Evolutionary conservation across 2,888 invertebrate species (phyloP).

Genomic region (Diarsia rubi): DNA sequence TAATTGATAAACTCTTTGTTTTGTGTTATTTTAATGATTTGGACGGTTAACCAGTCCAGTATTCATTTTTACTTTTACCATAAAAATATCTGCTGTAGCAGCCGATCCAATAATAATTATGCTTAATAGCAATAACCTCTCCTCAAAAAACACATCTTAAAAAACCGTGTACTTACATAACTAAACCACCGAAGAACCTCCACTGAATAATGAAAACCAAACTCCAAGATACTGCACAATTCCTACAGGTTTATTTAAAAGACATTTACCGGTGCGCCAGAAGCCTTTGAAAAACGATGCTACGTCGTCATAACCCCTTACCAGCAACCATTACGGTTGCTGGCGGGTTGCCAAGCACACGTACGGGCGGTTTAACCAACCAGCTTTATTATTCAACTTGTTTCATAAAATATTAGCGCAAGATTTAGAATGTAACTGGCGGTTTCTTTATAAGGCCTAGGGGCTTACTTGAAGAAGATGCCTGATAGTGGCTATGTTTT

Average conservation of each 20-base stretch:
- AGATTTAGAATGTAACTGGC: slow-evolving; percentile 45
- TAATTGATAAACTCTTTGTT: no score
- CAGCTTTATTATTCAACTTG: slow-evolving; percentile 62
- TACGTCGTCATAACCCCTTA: slow-evolving; percentile 52
- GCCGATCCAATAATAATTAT: no score
- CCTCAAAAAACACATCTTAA: not conserved
- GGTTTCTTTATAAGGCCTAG: slow-evolving; percentile 9
- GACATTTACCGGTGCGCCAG: slow-evolving; percentile 49
- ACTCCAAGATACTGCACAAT: slow-evolving; percentile 39
- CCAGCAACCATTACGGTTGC: slow-evolving; percentile 35
- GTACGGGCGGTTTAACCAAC: slow-evolving; percentile 50
- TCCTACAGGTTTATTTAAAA: slow-evolving; percentile 61
- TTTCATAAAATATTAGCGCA: slow-evolving; percentile 57
- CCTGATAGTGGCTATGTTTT: not conserved
- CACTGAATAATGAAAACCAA: slow-evolving; percentile 36
- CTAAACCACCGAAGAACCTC: not conserved
- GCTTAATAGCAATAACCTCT: not conserved
- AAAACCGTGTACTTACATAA: not conserved
- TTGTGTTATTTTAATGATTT: no score
- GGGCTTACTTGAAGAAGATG: not conserved
- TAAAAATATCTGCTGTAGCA: no score
- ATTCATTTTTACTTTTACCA: not conserved
- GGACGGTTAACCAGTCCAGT: not conserved
- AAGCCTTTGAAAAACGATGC: slow-evolving; percentile 60
- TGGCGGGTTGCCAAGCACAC: slow-evolving; percentile 60